Conservation (phyloP, 2,797 vertebrate genomes). For the Scolopax bukidnonensis region DNA sequence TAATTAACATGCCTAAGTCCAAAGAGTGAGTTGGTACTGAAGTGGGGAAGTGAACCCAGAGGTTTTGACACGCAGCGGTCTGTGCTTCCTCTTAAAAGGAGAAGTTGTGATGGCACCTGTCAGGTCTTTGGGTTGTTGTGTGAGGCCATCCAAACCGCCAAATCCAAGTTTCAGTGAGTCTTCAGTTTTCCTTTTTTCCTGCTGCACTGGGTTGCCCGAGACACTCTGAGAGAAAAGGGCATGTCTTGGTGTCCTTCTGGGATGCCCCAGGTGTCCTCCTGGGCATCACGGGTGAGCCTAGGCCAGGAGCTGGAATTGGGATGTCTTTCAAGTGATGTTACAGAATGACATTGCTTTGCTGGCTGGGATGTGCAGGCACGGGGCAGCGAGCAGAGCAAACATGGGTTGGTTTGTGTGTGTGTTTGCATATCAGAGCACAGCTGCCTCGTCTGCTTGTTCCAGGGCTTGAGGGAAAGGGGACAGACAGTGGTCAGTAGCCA, state of each 20-base stretch:
- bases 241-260: not conserved
- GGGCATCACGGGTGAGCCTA: not conserved
- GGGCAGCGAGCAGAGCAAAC: not conserved
- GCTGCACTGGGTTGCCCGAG: not conserved
- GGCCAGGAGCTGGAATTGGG: not conserved
- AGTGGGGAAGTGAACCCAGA: constrained; percentile 46
- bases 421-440: constrained; percentile 39
- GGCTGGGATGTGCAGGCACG: not conserved
- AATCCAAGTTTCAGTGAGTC: constrained; percentile 10
- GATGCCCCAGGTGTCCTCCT: not conserved
- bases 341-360: not conserved
- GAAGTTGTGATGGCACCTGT: constrained; percentile 61
- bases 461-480: not conserved
- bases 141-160: constrained; percentile 41
- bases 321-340: not conserved
- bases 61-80: constrained; percentile 15
- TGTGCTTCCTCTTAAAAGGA: constrained; percentile 55
- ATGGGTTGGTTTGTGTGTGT: not conserved
- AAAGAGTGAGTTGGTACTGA: not conserved
- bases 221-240: not conserved
- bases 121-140: not conserved
- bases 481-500: not conserved
- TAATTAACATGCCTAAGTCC: constrained; percentile 14
- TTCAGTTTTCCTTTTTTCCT: constrained; percentile 1
- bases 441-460: constrained; percentile 30